phyloP scores from a whole-genome alignment of 2,113 vertebrate species.

The Nettapus auritus region DNA sequence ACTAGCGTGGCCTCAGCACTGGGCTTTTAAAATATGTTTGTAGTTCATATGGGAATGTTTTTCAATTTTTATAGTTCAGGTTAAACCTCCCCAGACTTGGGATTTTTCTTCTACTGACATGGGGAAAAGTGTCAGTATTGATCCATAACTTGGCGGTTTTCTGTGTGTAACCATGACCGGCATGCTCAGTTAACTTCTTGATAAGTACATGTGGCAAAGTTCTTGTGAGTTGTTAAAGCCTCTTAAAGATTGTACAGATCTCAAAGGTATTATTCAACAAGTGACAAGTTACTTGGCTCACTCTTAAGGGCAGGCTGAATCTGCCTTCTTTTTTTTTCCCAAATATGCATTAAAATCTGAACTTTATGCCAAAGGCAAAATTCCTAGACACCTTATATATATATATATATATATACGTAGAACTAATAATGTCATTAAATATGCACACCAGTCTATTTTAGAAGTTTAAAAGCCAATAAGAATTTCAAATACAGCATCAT shows the following conservation, averaged over 20 bases:
- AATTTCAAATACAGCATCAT: not conserved
- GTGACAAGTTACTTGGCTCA: not conserved
- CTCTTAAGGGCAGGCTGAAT: not conserved
- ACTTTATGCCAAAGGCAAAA: not conserved
- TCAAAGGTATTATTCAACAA: not conserved
- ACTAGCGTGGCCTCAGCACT: not conserved
- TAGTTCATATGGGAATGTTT: not conserved
- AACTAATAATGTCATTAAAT: not conserved
- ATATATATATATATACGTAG: no score
- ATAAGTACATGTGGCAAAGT: conserved; percentile 15
- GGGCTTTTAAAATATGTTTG: conserved; percentile 1
- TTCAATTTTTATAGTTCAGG: not conserved
- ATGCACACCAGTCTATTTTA: not conserved
- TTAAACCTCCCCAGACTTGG: not conserved
- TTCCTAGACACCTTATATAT: not conserved
- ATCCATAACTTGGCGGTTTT: not conserved
- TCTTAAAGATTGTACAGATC: not conserved
- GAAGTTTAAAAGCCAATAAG: not conserved
- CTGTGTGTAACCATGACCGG: not conserved
- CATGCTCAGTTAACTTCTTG: conserved; percentile 69
- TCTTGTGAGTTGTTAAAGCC: conserved; percentile 47
- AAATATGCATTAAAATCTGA: not conserved
- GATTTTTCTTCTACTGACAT: not conserved
- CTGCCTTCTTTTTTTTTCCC: not conserved
- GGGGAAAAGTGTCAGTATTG: not conserved